These are phyloP conservation scores for Liposcelis brunnea DNA, from an alignment of 2,888 invertebrate species.

Conservation along the genomic window DNA sequence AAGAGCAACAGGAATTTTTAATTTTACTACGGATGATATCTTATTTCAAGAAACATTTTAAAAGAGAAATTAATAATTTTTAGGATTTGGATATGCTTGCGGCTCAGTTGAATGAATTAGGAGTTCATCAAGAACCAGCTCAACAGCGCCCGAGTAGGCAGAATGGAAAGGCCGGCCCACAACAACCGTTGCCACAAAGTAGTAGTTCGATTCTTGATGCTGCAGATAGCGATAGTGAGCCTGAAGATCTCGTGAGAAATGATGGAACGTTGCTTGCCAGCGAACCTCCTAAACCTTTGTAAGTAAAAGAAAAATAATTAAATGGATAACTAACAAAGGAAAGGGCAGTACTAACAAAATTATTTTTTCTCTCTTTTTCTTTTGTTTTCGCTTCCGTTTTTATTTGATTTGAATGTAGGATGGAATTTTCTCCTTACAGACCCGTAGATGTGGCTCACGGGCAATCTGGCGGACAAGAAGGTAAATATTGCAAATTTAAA, in stretches of 20 bases:
- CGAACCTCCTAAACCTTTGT: conserved; percentile 94
- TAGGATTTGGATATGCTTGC: conserved; percentile 95
- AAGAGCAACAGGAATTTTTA: too few species aligned
- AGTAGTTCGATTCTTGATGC: conserved; percentile 17
- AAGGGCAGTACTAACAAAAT: conserved; percentile 10
- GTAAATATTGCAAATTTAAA: conserved; percentile 14
- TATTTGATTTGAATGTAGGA: conserved; percentile 21
- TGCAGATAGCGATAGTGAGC: conserved; percentile 67
- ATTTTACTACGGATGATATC: too few species aligned
- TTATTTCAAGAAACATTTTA: too few species aligned
- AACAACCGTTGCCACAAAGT: conserved; percentile 11
- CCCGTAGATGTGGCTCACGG: conserved; percentile 27
- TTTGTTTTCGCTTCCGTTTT: conserved; percentile 16
- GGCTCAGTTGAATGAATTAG: conserved; percentile 88
- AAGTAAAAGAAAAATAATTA: conserved; percentile 30
- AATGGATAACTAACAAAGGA: background rate
- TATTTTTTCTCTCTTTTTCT: conserved; percentile 16
- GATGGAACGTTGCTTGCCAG: conserved; percentile 92
- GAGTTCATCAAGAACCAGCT: conserved; percentile 31
- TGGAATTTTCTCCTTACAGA: conserved; percentile 33
- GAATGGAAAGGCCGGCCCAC: conserved; percentile 16
- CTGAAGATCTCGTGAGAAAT: conserved; percentile 65
- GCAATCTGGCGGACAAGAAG: conserved; percentile 19
- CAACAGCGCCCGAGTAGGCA: conserved; percentile 13
- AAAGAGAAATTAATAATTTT: conserved; percentile 15